Conservation (phyloP, 2,113 vertebrate species). For the human region GRCh38 chr2:39520001-39520500, state of each 20-base stretch:
- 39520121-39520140: neutral
- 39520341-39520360: constrained; percentile 21
- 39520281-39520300: neutral
- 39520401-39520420: constrained; percentile 28
- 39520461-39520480: neutral
- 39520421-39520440: constrained; percentile 45
- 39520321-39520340: constrained; percentile 21
- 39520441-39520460: neutral
- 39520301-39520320: neutral
- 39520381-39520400: constrained; percentile 6
- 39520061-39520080: neutral
- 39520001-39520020: neutral
- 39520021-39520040: neutral
- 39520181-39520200: neutral
- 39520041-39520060: neutral
- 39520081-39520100: neutral
- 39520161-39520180: neutral
- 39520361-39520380: constrained; percentile 51
- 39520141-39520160: neutral
- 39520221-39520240: neutral
- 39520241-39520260: neutral
- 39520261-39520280: neutral
- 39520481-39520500: constrained; percentile 9
- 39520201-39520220: neutral
- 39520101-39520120: neutral